phyloP scores from a whole-genome alignment of 2,888 invertebrate genomes.

The Chrysolina oricalcia region DNA sequence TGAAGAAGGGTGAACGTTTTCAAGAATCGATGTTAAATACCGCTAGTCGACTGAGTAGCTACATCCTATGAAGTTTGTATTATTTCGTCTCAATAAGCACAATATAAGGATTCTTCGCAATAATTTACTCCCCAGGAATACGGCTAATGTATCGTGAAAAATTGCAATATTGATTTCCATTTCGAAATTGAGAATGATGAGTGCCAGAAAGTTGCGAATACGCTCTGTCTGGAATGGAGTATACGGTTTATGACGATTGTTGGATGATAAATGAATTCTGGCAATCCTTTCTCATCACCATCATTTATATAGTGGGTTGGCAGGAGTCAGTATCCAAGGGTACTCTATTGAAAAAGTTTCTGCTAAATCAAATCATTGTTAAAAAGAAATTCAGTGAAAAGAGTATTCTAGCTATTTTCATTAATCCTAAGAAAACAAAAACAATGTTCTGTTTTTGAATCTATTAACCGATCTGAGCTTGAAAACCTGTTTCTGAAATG shows the following conservation, averaged over 20 bases:
- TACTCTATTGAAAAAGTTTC: background rate
- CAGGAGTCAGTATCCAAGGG: background rate
- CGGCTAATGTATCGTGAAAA: conserved; percentile 28
- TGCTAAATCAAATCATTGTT: background rate
- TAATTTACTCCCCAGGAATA: conserved; percentile 7
- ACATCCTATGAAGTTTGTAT: conserved; percentile 43
- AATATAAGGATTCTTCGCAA: conserved; percentile 3
- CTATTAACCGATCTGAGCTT: too few species aligned
- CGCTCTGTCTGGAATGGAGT: background rate
- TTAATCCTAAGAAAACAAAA: too few species aligned
- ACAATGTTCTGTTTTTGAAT: too few species aligned
- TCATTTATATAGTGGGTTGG: background rate
- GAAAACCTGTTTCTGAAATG: too few species aligned
- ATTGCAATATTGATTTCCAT: conserved; percentile 18
- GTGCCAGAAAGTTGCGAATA: conserved; percentile 14
- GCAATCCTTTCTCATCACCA: background rate
- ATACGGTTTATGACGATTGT: background rate
- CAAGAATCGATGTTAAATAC: background rate
- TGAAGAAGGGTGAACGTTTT: background rate
- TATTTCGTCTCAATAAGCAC: conserved; percentile 26
- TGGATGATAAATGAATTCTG: background rate
- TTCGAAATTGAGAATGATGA: conserved; percentile 23
- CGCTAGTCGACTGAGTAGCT: background rate
- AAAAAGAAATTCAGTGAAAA: too few species aligned
- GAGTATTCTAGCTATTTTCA: too few species aligned